Evolutionary conservation across 2,113 vertebrate genomes (phyloP).

Genomic region (Silurus asotus): DNA sequence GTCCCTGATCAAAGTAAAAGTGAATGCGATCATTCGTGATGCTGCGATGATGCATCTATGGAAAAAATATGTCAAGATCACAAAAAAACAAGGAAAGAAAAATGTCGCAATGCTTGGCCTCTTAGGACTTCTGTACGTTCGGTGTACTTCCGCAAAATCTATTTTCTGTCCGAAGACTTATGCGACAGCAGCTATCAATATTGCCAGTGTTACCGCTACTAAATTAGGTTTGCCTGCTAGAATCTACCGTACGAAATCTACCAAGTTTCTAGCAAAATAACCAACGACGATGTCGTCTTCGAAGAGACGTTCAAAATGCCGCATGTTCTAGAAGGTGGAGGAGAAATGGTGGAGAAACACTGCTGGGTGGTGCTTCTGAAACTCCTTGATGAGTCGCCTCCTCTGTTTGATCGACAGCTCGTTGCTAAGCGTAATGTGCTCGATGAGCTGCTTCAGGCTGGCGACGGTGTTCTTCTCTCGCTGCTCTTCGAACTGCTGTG

Average conservation of each 20-base stretch:
- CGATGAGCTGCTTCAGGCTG: conserved; percentile 72
- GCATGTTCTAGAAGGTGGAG: conserved; percentile 60
- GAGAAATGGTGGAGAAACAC: conserved; percentile 71
- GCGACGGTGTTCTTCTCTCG: conserved; percentile 67
- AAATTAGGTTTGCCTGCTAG: neutral
- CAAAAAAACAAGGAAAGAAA: no score
- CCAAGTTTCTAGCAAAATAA: no score
- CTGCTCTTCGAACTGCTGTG: conserved; percentile 76
- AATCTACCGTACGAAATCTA: no score
- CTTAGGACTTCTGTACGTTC: no score
- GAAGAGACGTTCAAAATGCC: neutral
- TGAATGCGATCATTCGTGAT: no score
- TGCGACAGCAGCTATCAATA: neutral
- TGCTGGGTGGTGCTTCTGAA: conserved; percentile 78
- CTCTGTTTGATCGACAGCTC: conserved; percentile 71
- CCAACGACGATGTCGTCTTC: neutral
- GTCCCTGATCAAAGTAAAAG: no score
- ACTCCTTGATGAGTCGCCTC: conserved; percentile 78
- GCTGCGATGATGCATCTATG: no score
- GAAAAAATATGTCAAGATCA: no score
- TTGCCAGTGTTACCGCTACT: neutral
- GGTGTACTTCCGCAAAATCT: neutral
- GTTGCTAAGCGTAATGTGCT: conserved; percentile 64
- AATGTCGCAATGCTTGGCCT: no score
- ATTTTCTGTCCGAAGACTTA: neutral